Evolutionary conservation across 1,140 invertebrate genomes (phyloP), one percentile per base, ranked within the genome.

Genomic region (Drosophila biarmipes): DNA sequence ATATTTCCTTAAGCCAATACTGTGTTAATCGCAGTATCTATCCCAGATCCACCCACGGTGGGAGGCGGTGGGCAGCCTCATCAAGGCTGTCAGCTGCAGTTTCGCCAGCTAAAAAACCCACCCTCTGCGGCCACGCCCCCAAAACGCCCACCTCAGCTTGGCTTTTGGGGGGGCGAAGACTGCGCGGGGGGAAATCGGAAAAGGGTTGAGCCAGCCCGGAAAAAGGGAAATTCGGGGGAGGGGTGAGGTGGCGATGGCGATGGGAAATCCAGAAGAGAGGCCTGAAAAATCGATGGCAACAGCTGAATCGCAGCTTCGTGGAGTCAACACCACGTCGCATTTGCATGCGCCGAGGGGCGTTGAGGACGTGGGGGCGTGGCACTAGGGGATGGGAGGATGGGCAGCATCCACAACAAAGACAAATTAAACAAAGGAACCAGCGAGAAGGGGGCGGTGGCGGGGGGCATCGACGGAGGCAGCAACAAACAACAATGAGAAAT

Each of bases 381-480:
- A 46, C 31, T 31, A n/a, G 37, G n/a, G 6, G 24, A 10, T 29
- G 21, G 24, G 42, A 14, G 1, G 21, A 17, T 29, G 27, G 64
- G 64, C 62, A 72, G 72, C 77, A 81, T 66, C 48, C 61, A 73
- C 45, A 86, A 85, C 81, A 85, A 85, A 85, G 81, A 85, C 81
- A 77, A 85, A 86, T 85, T 80, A 80, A 85, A 85, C 81, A 85
- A 85, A 86, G 81, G 85, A 86, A 80, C 73, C 77, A 63, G 56
- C 59, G 61, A 53, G 42, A 48, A 35, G 49, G 42, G 21, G 42
- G 21, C 21, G 6, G n/a, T 19, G 6, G 12, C 4, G 8, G 15
- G 21, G 46, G 15, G 29, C 11, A 51, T 17, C 24, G 27, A 11
- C 48, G 48, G 12, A n/a, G 73, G 43, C 80, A 76, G 69, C 80